These are phyloP conservation scores for Polypterus bichir DNA, from an alignment of 2,113 vertebrate genomes.

Conservation along the genomic window DNA sequence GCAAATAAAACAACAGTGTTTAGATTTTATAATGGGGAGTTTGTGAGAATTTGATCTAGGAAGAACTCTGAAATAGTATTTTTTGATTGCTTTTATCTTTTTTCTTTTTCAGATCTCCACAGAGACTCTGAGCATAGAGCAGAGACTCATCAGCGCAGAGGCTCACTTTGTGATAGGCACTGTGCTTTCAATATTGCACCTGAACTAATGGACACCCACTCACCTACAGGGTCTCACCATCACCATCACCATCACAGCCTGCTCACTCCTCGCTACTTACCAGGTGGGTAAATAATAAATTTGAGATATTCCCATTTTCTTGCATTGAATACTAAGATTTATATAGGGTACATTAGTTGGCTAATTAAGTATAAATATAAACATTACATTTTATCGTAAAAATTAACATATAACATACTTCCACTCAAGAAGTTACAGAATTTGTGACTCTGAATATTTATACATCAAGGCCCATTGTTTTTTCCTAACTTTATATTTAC, in stretches of 20 bases:
- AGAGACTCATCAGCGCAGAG: slow-evolving; percentile 20
- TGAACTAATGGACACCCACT: slow-evolving; percentile 24
- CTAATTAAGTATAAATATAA: not conserved
- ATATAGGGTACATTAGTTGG: not conserved
- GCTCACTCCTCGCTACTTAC: slow-evolving; percentile 23
- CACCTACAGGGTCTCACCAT: slow-evolving; percentile 29
- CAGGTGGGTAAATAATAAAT: slow-evolving; percentile 32
- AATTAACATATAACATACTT: no score
- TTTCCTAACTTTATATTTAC: no score
- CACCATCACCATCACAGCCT: slow-evolving; percentile 28
- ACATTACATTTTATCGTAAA: not conserved
- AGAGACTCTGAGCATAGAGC: slow-evolving; percentile 23
- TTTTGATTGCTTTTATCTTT: not conserved
- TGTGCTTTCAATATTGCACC: slow-evolving; percentile 29
- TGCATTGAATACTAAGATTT: not conserved
- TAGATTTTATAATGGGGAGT: no score
- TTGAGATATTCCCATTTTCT: no score
- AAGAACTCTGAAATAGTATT: no score
- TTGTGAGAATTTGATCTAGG: no score
- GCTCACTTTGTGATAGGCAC: slow-evolving; percentile 33
- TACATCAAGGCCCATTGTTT: no score
- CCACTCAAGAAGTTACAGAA: no score
- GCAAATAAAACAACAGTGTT: no score
- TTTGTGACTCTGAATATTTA: no score
- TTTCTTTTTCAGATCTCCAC: slow-evolving; percentile 29